Evolutionary conservation across 2,888 invertebrate species (phyloP).

Genomic region (Drosophila algonquin): DNA sequence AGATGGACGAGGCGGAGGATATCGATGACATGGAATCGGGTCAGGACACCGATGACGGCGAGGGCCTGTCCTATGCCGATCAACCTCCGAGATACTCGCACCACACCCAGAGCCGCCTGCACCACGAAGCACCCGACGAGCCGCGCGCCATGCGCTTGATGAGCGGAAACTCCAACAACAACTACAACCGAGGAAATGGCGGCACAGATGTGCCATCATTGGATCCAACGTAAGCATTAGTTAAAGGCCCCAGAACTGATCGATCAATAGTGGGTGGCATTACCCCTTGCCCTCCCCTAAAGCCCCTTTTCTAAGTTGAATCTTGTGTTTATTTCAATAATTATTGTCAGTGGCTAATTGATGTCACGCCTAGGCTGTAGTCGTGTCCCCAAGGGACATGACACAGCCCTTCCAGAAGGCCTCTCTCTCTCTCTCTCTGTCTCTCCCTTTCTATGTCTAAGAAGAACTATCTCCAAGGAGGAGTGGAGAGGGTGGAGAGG

Average conservation of each 20-base stretch:
- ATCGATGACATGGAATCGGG: constrained; percentile 74
- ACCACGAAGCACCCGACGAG: constrained; percentile 81
- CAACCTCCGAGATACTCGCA: constrained; percentile 81
- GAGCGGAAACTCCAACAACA: constrained; percentile 66
- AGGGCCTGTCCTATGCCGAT: constrained; percentile 81
- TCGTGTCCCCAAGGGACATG: constrained; percentile 5
- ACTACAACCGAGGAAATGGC: constrained; percentile 50
- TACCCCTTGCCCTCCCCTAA: background rate
- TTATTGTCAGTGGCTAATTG: constrained; percentile 10
- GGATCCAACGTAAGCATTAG: constrained; percentile 81
- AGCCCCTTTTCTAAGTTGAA: background rate
- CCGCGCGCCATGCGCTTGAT: constrained; percentile 81
- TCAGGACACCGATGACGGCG: constrained; percentile 74
- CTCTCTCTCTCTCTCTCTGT: background rate
- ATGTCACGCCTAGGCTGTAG: constrained; percentile 19
- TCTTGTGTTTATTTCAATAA: constrained; percentile 8
- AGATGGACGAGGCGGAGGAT: constrained; percentile 73
- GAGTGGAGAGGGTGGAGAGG: background rate
- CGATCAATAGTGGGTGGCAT: background rate
- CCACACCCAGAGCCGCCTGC: constrained; percentile 80
- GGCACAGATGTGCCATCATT: constrained; percentile 75
- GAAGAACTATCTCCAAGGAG: background rate
- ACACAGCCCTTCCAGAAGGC: background rate
- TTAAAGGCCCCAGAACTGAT: background rate
- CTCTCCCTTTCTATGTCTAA: too few species aligned